These are phyloP conservation scores for Lasioglossum oenotherae DNA, from an alignment of 2,888 invertebrate genomes.

Conservation along the genomic window DNA sequence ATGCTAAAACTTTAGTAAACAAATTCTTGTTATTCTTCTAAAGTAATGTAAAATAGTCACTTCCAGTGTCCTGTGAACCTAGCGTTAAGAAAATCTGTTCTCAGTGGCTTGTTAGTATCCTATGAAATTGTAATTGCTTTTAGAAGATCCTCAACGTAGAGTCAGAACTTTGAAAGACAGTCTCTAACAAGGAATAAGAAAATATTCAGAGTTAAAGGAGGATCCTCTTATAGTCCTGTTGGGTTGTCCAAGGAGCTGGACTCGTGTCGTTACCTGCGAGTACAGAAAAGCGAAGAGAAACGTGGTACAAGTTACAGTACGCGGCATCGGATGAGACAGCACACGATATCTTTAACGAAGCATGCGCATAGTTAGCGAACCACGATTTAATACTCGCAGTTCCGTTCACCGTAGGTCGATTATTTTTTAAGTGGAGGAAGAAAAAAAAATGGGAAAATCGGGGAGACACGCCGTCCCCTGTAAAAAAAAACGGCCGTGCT, in stretches of 20 bases:
- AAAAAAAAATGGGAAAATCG: conserved; percentile 4
- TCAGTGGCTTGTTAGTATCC: neutral
- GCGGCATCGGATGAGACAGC: conserved; percentile 25
- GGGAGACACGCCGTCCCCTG: conserved; percentile 10
- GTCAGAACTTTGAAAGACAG: neutral
- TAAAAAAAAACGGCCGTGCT: conserved; percentile 38
- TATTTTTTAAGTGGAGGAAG: conserved; percentile 47
- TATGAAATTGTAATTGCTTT: neutral
- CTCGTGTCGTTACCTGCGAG: neutral
- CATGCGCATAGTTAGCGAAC: conserved; percentile 41
- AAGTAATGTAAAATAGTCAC: neutral
- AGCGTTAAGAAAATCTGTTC: neutral
- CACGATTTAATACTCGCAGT: conserved; percentile 49
- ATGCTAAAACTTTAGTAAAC: neutral
- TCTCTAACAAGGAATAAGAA: neutral
- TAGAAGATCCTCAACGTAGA: neutral
- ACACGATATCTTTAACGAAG: conserved; percentile 29
- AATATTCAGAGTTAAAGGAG: neutral
- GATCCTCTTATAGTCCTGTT: neutral
- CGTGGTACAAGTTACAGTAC: conserved; percentile 28
- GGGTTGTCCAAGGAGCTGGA: neutral
- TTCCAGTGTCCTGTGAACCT: neutral
- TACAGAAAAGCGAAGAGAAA: neutral
- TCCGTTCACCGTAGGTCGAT: conserved; percentile 47
- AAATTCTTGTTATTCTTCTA: neutral